A percentile compares a stretch with the other conserved stretches of the same genome.
Conservation (phyloP, 2,113 vertebrate species). For the Merops nubicus region DNA sequence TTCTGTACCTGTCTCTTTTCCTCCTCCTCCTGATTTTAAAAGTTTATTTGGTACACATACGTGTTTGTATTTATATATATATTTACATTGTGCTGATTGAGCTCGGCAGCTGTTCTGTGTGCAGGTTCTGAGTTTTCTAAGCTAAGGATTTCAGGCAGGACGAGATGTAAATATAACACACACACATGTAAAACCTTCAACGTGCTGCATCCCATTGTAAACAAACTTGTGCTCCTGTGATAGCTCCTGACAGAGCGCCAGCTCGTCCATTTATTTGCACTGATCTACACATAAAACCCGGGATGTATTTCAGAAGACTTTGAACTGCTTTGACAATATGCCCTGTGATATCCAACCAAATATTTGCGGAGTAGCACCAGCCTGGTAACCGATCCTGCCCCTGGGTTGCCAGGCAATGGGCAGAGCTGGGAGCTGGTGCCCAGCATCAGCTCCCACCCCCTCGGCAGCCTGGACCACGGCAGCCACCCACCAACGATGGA, state of each 20-base stretch:
- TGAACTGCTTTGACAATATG: background rate
- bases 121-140: background rate
- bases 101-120: background rate
- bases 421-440: background rate
- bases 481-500: background rate
- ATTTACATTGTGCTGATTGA: conserved; percentile 32
- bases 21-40: background rate
- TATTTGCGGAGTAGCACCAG: background rate
- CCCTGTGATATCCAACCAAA: background rate
- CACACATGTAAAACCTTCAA: background rate
- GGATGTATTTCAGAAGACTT: background rate
- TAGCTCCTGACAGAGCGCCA: background rate
- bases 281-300: background rate
- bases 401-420: background rate
- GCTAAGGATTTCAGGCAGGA: background rate
- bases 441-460: background rate
- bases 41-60: background rate
- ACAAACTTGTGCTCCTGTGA: background rate
- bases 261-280: background rate
- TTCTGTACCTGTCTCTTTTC: background rate
- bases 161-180: background rate
- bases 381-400: background rate
- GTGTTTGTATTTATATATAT: background rate
- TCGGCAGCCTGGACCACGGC: fast-evolving
- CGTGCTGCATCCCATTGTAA: background rate